Percentiles rank a stretch among this genome's conserved stretches.
These are phyloP conservation scores for Pseudochirops corinnae DNA, from an alignment of 2,797 vertebrate species.

Conservation along the genomic window DNA sequence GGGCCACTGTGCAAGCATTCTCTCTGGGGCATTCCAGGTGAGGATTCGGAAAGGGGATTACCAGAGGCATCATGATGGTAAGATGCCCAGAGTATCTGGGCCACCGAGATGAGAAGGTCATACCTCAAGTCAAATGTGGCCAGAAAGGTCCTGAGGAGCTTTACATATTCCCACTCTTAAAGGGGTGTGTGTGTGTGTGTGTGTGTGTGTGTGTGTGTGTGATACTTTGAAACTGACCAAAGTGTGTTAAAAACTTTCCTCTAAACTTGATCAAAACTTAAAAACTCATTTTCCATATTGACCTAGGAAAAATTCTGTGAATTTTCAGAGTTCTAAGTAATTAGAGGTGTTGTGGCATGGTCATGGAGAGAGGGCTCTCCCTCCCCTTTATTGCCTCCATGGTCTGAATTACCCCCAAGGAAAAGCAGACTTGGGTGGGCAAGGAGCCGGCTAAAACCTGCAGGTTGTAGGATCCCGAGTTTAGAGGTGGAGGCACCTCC, in stretches of 20 bases:
- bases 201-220: not conserved
- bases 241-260: not conserved
- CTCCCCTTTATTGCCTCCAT: no score
- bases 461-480: no score
- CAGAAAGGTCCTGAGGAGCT: not conserved
- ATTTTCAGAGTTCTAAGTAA: not conserved
- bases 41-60: not conserved
- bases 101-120: not conserved
- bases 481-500: no score
- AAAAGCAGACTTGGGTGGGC: no score
- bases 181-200: not conserved
- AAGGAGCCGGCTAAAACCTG: no score
- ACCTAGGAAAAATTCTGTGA: not conserved
- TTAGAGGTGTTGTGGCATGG: no score
- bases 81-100: not conserved
- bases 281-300: not conserved
- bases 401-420: no score
- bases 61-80: not conserved
- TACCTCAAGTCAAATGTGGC: not conserved
- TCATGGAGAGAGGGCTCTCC: no score
- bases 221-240: not conserved
- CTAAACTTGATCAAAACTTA: not conserved
- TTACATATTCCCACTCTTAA: no score
- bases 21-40: not conserved
- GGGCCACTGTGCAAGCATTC: not conserved